A percentile compares a stretch with the other conserved stretches of the same genome.
Conservation (phyloP, 2,888 invertebrate genomes). For the Eupithecia subfuscata region DNA sequence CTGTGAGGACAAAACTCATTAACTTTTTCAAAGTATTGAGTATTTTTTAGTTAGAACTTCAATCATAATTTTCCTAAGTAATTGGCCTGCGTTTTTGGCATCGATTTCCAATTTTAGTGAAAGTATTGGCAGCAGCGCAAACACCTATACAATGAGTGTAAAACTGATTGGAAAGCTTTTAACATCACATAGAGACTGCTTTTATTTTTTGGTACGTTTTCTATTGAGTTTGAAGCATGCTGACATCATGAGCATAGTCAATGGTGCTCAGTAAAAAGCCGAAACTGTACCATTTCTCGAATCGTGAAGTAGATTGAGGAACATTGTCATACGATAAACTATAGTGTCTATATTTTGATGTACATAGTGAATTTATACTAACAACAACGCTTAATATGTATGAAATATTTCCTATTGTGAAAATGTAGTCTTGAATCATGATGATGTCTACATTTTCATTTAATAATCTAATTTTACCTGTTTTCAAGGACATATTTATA, state of each 20-base stretch:
- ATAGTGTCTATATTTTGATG: constrained; percentile 54
- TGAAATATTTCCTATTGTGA: constrained; percentile 59
- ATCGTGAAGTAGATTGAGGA: constrained; percentile 68
- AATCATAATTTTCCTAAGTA: constrained; percentile 26
- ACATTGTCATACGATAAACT: constrained; percentile 69
- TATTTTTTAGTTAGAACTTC: constrained; percentile 9
- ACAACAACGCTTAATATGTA: constrained; percentile 73
- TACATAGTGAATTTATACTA: constrained; percentile 60
- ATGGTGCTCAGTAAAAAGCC: background rate
- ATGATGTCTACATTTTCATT: constrained; percentile 57
- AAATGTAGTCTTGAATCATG: constrained; percentile 59
- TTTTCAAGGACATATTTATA: constrained; percentile 58
- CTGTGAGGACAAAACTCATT: background rate
- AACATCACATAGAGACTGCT: constrained; percentile 7
- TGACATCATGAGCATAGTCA: background rate
- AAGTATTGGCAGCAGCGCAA: constrained; percentile 27
- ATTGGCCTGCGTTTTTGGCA: constrained; percentile 22
- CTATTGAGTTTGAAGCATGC: background rate
- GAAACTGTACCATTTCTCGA: constrained; percentile 40
- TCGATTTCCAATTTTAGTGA: constrained; percentile 32
- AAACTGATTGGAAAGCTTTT: constrained; percentile 26
- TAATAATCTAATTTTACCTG: constrained; percentile 66
- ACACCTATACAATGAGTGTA: constrained; percentile 24
- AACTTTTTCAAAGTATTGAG: background rate
- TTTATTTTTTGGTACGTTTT: constrained; percentile 2